Base-by-base conservation (phyloP, 2,113 vertebrate genomes). In the Thymallus thymallus region DNA sequence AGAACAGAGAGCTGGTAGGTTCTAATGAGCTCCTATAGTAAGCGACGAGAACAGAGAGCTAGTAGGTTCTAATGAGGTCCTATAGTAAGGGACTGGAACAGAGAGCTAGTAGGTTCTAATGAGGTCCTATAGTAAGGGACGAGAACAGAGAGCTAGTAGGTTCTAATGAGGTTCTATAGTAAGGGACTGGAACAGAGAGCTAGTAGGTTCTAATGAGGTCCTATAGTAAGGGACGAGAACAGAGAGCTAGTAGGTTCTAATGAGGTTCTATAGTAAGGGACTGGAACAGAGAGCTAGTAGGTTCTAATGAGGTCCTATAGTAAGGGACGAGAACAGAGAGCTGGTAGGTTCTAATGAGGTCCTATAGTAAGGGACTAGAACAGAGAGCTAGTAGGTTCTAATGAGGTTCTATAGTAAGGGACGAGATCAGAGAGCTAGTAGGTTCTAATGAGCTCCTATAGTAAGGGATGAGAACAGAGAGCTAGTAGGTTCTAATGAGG, bases 301-400 rank as follows among this genome's bases (percentile, higher is more conserved):
- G 26, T 26, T 26, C 26, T 26, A 26, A 26, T 26, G 94, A 94
- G 92, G 87, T 93, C 79, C 93, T 92, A 91, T 91, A 91, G 87
- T 83, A 82, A 86, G 77, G 13, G 65, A 73, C 72, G 0, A 18
- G 14, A 18, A 41, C 20, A 4, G 65, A n/a, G 16, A 24, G 1
- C 91, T 92, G 91, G 92, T 90, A 83, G 72, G 88, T 91, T 86
- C 88, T 94, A 94, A 94, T 94, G 94, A 94, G 92, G 87, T 93
- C 80, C 93, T 92, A 91, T 91, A 91, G 87, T 83, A 82, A 86
- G 77, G 14, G 67, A 73, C 71, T n/a, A n/a, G n/a, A n/a, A n/a
- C n/a, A n/a, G 45, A 68, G 71, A 62, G 92, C 91, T 92, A 91
- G 92, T 90, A 83, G 72, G 88, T 91, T 86, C 88, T 94, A 94